phyloP scores from a whole-genome alignment of 2,113 vertebrate genomes.

The Lichenostomus cassidix region DNA sequence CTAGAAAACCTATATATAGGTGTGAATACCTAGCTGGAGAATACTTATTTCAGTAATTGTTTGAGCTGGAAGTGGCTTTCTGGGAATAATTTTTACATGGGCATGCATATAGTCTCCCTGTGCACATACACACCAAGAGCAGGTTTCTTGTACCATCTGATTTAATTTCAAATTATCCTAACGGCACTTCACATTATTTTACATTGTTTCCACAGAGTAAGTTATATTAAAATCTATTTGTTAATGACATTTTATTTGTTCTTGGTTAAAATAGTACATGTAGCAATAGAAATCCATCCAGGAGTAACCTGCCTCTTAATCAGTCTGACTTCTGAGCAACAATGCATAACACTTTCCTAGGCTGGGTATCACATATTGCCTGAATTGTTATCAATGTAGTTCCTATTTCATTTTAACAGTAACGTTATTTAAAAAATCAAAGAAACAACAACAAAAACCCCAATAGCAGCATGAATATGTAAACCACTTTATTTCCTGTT shows the following conservation, averaged over 20 bases:
- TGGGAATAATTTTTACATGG: neutral
- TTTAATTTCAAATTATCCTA: slow-evolving; percentile 49
- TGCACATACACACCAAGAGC: neutral
- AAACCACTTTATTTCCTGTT: slow-evolving; percentile 19
- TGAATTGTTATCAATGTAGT: neutral
- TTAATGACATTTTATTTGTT: slow-evolving; percentile 66
- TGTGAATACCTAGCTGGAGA: slow-evolving; percentile 24
- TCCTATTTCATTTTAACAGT: neutral
- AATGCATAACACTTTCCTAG: slow-evolving; percentile 43
- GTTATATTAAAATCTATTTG: slow-evolving; percentile 53
- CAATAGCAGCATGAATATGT: slow-evolving; percentile 5
- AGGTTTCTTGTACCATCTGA: slow-evolving; percentile 20
- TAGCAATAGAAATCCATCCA: neutral
- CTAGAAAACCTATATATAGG: slow-evolving; percentile 27
- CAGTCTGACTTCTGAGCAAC: slow-evolving; percentile 16
- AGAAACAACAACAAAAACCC: neutral
- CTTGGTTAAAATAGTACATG: slow-evolving; percentile 35
- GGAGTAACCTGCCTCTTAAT: neutral
- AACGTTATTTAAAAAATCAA: slow-evolving; percentile 24
- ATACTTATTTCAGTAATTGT: slow-evolving; percentile 40
- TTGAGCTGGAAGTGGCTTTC: slow-evolving; percentile 47
- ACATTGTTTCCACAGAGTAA: neutral
- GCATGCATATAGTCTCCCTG: neutral
- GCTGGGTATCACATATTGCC: neutral
- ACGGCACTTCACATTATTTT: slow-evolving; percentile 35